Percentiles rank a stretch among this genome's conserved stretches.
Evolutionary conservation across 2,888 invertebrate species (phyloP).

Genomic region (Caenorhabditis sp.): DNA sequence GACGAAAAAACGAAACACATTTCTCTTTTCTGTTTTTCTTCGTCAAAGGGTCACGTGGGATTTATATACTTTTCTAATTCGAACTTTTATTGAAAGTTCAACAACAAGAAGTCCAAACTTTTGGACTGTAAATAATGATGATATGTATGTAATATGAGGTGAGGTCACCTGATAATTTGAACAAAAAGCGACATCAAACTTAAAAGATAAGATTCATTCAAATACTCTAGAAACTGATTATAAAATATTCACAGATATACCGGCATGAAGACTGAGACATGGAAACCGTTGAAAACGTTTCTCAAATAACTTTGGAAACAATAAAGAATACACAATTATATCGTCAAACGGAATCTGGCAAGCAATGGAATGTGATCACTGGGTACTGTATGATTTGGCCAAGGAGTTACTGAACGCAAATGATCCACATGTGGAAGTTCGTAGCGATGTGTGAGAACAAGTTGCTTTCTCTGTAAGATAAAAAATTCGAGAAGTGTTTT

Average conservation of each 20-base stretch:
- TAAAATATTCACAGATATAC: too few relatives aligned
- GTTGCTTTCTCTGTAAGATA: not conserved
- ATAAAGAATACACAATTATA: not conserved
- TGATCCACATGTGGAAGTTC: constrained; percentile 10
- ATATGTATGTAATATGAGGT: not conserved
- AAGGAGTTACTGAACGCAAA: constrained; percentile 8
- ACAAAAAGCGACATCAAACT: not conserved
- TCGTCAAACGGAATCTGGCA: constrained; percentile 35
- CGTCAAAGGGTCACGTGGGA: not conserved
- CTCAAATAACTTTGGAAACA: not conserved
- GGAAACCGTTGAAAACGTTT: too few relatives aligned
- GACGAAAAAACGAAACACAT: not conserved
- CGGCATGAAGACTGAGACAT: too few relatives aligned
- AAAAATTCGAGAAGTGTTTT: not conserved
- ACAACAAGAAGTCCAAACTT: too few relatives aligned
- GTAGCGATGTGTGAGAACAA: not conserved
- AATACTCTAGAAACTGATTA: not conserved
- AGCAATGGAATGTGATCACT: constrained; percentile 54
- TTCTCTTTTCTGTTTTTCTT: not conserved
- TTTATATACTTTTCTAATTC: not conserved
- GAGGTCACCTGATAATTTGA: not conserved
- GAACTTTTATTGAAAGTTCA: not conserved
- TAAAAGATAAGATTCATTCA: not conserved
- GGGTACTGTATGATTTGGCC: constrained; percentile 53
- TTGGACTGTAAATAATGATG: too few relatives aligned